phyloP scores from a whole-genome alignment of 2,113 vertebrate genomes.

The Coryphaenoides rupestris region DNA sequence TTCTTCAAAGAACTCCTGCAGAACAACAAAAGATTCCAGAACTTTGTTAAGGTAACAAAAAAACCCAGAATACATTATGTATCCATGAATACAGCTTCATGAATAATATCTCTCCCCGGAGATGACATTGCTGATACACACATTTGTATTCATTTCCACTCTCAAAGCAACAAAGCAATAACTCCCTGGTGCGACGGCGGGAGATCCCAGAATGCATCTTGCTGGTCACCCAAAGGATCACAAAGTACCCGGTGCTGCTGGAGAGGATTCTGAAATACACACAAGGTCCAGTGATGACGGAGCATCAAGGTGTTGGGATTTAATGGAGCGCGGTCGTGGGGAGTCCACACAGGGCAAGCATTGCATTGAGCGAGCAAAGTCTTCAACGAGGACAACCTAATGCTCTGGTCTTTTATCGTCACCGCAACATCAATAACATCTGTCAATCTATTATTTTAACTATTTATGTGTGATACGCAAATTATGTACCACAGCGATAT shows the following conservation, averaged over 20 bases:
- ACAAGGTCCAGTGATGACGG: conserved; percentile 74
- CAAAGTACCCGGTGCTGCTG: conserved; percentile 94
- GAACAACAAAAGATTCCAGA: conserved; percentile 93
- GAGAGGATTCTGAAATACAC: conserved; percentile 90
- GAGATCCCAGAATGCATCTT: conserved; percentile 96
- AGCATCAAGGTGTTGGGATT: no score
- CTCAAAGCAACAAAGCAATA: conserved; percentile 86
- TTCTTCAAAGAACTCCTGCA: conserved; percentile 93
- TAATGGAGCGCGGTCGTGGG: no score
- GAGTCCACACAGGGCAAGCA: no score
- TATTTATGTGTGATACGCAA: no score
- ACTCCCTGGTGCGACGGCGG: conserved; percentile 85
- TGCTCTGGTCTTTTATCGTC: no score
- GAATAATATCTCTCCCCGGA: no score
- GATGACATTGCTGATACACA: no score
- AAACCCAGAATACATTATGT: conserved; percentile 25
- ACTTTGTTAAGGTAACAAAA: conserved; percentile 85
- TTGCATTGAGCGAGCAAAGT: no score
- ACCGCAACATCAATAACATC: no score
- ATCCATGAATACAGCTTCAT: not conserved
- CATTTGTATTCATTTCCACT: not conserved
- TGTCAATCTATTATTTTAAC: no score
- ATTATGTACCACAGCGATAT: no score
- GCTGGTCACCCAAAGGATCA: conserved; percentile 93
- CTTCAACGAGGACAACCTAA: no score